These are phyloP conservation scores for Neodon shergylaensis DNA, from an alignment of 2,113 vertebrate genomes.

Conservation along the genomic window DNA sequence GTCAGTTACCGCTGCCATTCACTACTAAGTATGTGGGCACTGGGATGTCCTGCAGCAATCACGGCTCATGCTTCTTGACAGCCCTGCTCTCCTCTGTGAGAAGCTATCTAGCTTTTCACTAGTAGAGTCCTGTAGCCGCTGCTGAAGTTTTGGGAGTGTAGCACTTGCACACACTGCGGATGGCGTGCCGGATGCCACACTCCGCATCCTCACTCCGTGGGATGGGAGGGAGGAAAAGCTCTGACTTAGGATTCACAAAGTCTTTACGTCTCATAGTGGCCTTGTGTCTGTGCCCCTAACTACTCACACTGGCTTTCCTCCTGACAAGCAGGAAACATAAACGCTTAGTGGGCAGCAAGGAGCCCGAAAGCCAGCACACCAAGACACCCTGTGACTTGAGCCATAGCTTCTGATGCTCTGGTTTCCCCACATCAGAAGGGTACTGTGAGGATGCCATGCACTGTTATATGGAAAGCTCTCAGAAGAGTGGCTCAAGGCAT, in stretches of 20 bases:
- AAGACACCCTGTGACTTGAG: fast-evolving
- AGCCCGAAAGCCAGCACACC: no score
- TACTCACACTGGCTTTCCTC: background rate
- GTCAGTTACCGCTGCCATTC: background rate
- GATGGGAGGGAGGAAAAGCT: fast-evolving
- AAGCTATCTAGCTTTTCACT: background rate
- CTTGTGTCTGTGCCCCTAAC: fast-evolving
- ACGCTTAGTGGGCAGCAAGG: no score
- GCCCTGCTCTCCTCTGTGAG: fast-evolving
- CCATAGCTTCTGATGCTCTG: background rate
- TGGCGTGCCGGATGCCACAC: fast-evolving
- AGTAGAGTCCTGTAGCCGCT: background rate
- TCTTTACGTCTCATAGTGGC: no score
- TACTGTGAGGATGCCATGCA: no score
- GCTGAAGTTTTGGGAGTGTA: background rate
- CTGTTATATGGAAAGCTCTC: background rate
- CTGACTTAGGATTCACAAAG: fast-evolving
- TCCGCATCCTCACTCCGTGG: fast-evolving
- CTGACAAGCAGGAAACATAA: background rate
- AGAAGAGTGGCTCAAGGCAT: background rate
- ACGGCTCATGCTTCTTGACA: background rate
- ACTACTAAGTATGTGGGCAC: fast-evolving
- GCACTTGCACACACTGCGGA: fast-evolving
- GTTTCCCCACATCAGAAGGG: background rate
- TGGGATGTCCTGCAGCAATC: fast-evolving